Percentiles rank a stretch among this genome's conserved stretches.
Conservation (phyloP, 2,888 invertebrate genomes). For the Thera obeliscata region DNA sequence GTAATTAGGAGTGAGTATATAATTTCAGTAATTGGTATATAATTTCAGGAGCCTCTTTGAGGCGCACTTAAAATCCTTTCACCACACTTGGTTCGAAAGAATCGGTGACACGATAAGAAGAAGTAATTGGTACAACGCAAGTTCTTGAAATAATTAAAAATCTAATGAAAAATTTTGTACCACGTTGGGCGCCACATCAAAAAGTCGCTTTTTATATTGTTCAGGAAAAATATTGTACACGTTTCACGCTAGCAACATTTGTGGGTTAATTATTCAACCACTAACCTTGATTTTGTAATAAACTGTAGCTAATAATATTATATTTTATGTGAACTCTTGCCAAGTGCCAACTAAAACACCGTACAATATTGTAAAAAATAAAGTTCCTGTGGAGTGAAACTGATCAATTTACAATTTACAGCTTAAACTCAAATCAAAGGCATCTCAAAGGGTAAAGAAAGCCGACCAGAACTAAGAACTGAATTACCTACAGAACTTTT, state of each 20-base stretch:
- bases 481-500: too few species aligned
- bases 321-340: background rate
- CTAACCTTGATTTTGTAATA: background rate
- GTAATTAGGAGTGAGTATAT: background rate
- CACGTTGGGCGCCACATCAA: slow-evolving; percentile 12
- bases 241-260: background rate
- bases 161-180: background rate
- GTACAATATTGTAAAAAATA: too few species aligned
- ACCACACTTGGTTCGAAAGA: too few species aligned
- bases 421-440: too few species aligned
- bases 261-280: background rate
- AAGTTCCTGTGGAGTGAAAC: too few species aligned
- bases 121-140: background rate
- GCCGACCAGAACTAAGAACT: too few species aligned
- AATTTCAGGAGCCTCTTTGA: too few species aligned
- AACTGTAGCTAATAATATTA: background rate
- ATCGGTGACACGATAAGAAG: too few species aligned
- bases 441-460: too few species aligned
- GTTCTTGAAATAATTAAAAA: background rate
- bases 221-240: background rate
- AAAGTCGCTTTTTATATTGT: background rate
- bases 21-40: background rate
- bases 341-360: background rate
- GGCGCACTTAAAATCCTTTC: too few species aligned
- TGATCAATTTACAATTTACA: too few species aligned